These are phyloP conservation scores for Ailuropoda melanoleuca DNA, from an alignment of 2,113 vertebrate genomes.

Conservation along the genomic window DNA sequence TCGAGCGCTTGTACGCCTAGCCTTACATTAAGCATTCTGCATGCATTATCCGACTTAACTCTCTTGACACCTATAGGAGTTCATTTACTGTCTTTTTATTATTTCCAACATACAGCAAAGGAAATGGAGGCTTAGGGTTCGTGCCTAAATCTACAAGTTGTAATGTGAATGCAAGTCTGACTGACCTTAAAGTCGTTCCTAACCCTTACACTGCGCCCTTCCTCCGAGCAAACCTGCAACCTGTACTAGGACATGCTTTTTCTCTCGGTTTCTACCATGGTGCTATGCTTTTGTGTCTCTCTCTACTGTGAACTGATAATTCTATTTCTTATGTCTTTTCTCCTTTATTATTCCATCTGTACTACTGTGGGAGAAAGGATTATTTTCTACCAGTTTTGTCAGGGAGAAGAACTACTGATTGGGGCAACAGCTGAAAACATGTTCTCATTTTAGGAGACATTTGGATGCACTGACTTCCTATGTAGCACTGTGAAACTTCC, in stretches of 20 bases:
- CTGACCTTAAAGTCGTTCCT: not conserved
- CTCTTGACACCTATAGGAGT: not conserved
- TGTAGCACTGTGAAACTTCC: not conserved
- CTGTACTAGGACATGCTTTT: not conserved
- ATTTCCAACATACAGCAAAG: not conserved
- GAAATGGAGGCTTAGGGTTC: not conserved
- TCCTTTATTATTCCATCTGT: not conserved
- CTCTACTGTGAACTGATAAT: not conserved
- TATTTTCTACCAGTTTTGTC: not conserved
- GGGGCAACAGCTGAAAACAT: not conserved
- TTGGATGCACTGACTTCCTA: not conserved
- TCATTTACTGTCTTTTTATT: not conserved
- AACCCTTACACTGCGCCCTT: not conserved
- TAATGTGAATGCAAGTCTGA: not conserved
- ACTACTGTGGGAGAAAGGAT: not conserved
- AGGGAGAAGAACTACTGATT: not conserved
- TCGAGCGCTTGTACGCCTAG: too few species aligned
- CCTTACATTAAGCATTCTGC: not conserved
- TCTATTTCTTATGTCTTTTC: not conserved
- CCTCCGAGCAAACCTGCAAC: not conserved
- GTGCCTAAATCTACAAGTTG: not conserved
- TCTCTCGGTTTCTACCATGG: not conserved
- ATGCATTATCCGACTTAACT: not conserved
- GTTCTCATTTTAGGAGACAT: not conserved
- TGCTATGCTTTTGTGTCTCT: not conserved